These are phyloP conservation scores for Tenthredo distinguenda DNA, from an alignment of 2,888 invertebrate genomes.

Conservation along the genomic window DNA sequence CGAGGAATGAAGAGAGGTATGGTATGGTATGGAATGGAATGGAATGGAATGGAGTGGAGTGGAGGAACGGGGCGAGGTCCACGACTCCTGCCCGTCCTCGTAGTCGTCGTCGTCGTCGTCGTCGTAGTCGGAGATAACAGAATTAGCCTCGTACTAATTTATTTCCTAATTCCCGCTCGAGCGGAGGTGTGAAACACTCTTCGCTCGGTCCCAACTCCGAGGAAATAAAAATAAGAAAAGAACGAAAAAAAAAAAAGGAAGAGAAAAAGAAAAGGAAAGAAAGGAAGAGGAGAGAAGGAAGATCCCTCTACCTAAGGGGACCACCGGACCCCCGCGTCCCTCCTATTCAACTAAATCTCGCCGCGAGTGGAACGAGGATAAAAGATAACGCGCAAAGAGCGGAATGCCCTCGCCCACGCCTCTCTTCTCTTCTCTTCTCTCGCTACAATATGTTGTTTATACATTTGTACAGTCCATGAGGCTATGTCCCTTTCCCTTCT, in stretches of 20 bases:
- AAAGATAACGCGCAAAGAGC: conserved; percentile 37
- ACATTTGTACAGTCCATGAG: conserved; percentile 40
- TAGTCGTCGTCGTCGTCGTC: conserved; percentile 6
- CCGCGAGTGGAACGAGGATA: conserved; percentile 1
- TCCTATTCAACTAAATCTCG: background rate
- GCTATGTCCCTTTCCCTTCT: background rate
- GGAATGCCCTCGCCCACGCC: conserved; percentile 48
- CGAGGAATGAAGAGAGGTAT: conserved; percentile 2
- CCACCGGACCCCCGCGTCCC: background rate
- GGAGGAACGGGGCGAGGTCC: conserved; percentile 9
- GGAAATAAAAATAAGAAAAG: conserved; percentile 53
- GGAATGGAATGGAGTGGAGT: background rate
- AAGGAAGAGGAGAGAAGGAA: conserved; percentile 58
- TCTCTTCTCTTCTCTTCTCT: background rate
- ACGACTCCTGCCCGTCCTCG: background rate
- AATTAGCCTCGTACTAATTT: conserved; percentile 77
- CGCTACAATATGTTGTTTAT: conserved; percentile 36
- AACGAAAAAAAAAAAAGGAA: conserved; percentile 42
- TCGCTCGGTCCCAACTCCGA: conserved; percentile 69
- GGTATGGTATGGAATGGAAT: background rate
- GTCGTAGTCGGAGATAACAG: conserved; percentile 72
- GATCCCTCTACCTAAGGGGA: conserved; percentile 56
- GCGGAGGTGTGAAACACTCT: conserved; percentile 78
- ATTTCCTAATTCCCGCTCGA: conserved; percentile 76
- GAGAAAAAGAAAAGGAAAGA: conserved; percentile 51